Evolutionary conservation across 2,113 vertebrate genomes (phyloP), one percentile per base, ranked within the genome.

Genomic region (Percina caprodes): DNA sequence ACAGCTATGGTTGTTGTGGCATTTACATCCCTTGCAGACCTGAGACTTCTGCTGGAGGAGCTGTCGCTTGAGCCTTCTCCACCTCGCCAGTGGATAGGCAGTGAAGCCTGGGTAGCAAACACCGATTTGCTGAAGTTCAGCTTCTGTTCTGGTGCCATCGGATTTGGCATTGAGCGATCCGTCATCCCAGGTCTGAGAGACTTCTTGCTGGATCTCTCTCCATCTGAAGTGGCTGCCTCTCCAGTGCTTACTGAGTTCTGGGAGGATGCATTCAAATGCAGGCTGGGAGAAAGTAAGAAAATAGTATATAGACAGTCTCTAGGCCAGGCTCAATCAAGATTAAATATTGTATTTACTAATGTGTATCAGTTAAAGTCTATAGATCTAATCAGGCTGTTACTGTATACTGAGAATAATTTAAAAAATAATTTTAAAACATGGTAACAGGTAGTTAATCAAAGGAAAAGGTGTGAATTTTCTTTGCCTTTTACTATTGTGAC

Each of bases 71-170:
- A 91, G 16, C 90, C 88, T 10, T 72, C 46, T 3, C 91, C 92
- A 16, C 88, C 71, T 1, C 82, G 89, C 10, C 94, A 95, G 82
- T 95, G 94, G 95, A 91, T 95, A 12, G 94, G 93, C 18, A 93
- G 89, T 24, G 94, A 95, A 48, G 3, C 89, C 0, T 95, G 95
- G 95, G 76, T 92, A 21, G 93, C 93, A 2, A 68, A 92, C 13
- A 60, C 80, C 14, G 62, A 88, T 12, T 39, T 94, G 86, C 15
- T 88, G 24, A 81, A 33, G 1, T 93, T 82, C 77, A 59, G 51
- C 16, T 63, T 92, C 62, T 92, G 87, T 13, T 7, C 78, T 0
- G 93, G 94, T 2, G 84, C 93, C 1, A 79, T 95, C 0, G 93
- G 94, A 6, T 90, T 94, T 59, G 92, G 75, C 0, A 91, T 95